Base-by-base conservation (phyloP, 2,888 invertebrate genomes). In the Crossocerus cetratus region DNA sequence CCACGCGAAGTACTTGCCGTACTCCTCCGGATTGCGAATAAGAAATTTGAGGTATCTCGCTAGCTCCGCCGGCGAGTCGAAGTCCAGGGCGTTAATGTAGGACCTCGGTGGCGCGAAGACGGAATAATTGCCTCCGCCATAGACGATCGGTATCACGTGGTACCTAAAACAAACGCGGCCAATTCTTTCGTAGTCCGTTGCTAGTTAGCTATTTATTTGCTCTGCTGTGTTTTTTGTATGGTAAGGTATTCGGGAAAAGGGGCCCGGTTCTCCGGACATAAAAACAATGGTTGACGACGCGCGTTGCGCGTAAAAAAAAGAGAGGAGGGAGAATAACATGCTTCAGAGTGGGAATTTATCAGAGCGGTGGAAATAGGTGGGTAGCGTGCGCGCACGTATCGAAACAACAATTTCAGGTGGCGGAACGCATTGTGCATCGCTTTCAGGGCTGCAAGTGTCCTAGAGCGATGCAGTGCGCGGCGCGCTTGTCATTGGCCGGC, bases 1-100 rank as follows among this genome's bases (percentile, higher is more conserved):
- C 94, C 95, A 95, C 86, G 91, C 90, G 81, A 95, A 94, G 84
- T 94, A 94, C 77, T 93, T 91, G 78, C 92, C 92, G 89, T 94
- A 95, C 67, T 92, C 91, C 0, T 90, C 86, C 57, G 92, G 92
- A 86, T 94, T 91, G 73, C 85, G 69, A 80, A 92, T 92, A 55
- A 94, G 86, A 60, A 86, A 83, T 68, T 90, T 89, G 22, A 95
- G 88, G 84, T 93, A 93, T 5, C 90, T 86, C 0, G 94, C 94
- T 76, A 95, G 89, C 18, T 92, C 91, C 80, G 91, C 88, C 1
- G 93, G 92, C 1, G 91, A 91, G 3, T 91, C 88, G 82, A 93
- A 94, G 76, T 93, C 92, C 77, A 94, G 92, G 1, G 93, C 94
- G 87, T 95, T 92, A 66, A 95, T 93, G 87, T 92, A 94, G 0